A percentile compares a stretch with the other conserved stretches of the same genome.
Evolutionary conservation across 2,888 invertebrate genomes (phyloP).

Genomic region (Anaspis maculata): DNA sequence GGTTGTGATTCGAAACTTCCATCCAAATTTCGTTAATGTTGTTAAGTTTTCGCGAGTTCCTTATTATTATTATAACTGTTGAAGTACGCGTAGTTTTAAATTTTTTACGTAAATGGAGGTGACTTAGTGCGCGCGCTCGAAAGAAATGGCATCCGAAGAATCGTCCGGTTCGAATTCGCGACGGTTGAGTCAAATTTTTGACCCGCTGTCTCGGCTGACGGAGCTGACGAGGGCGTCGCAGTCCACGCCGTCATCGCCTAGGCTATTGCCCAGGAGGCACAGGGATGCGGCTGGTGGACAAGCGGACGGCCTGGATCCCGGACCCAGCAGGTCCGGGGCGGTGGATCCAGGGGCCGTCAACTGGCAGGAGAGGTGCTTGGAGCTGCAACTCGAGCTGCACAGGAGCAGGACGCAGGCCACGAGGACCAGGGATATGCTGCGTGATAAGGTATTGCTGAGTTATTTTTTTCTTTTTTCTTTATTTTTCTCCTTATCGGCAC

Average conservation of each 20-base stretch:
- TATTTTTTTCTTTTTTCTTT: no score
- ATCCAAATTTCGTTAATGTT: no score
- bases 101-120: no score
- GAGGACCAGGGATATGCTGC: conserved; percentile 76
- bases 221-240: conserved; percentile 49
- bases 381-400: conserved; percentile 78
- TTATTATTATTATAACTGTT: no score
- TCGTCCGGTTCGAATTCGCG: conserved; percentile 45
- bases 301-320: conserved; percentile 38
- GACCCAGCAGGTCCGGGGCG: conserved; percentile 33
- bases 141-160: conserved; percentile 13
- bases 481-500: no score
- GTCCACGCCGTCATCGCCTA: conserved; percentile 66
- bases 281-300: conserved; percentile 46
- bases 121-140: conserved; percentile 14
- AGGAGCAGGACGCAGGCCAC: conserved; percentile 80
- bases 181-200: conserved; percentile 74
- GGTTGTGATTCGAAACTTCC: conserved; percentile 22
- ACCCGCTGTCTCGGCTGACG: conserved; percentile 68
- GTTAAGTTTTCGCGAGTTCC: no score
- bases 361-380: conserved; percentile 84
- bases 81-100: no score
- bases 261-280: conserved; percentile 61
- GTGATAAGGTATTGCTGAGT: conserved; percentile 93
- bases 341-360: conserved; percentile 48